Evolutionary conservation across 2,888 invertebrate genomes (phyloP).

Genomic region (Syrista parreyssii): DNA sequence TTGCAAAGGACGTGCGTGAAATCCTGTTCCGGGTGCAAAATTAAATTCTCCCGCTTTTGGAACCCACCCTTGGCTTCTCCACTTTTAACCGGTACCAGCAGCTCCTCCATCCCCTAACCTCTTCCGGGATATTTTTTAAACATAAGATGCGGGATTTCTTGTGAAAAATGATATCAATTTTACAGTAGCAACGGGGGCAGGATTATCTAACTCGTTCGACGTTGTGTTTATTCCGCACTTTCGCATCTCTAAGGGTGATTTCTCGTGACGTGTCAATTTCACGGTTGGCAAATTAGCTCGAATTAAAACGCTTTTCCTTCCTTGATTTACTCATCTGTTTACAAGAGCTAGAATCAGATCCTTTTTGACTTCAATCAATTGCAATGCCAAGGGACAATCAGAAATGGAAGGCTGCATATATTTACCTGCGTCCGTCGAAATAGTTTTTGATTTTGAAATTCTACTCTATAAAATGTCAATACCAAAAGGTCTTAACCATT

Average conservation of each 20-base stretch:
- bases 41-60: not conserved
- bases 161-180: not conserved
- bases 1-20: not conserved
- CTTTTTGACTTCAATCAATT: not conserved
- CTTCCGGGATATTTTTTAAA: not conserved
- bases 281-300: not conserved
- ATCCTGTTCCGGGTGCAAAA: not conserved
- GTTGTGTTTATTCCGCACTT: not conserved
- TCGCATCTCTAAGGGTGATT: not conserved
- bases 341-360: not conserved
- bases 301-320: not conserved
- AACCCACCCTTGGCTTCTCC: not conserved
- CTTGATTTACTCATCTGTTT: not conserved
- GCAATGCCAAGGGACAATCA: not conserved
- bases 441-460: not conserved
- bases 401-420: not conserved
- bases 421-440: not conserved
- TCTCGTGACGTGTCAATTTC: not conserved
- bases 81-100: not conserved
- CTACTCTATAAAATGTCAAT: not conserved
- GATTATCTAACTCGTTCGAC: not conserved
- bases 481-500: not conserved
- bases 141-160: not conserved
- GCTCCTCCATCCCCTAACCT: not conserved
- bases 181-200: not conserved